A percentile compares a stretch with the other conserved stretches of the same genome.
phyloP scores from a whole-genome alignment of 2,113 vertebrate genomes.

The Python bivittatus region DNA sequence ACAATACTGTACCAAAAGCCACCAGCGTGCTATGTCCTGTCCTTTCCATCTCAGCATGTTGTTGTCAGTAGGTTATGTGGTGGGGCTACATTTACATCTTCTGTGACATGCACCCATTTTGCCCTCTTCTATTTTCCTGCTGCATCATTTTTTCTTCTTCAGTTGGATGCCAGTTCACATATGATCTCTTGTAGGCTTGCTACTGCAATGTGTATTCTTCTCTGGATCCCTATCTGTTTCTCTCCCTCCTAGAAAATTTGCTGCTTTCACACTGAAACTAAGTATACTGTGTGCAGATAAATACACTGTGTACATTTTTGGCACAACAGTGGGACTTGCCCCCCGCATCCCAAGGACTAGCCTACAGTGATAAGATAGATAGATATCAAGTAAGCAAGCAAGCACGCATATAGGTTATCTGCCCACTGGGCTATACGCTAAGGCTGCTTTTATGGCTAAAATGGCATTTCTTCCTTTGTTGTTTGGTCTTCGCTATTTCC shows the following conservation, averaged over 20 bases:
- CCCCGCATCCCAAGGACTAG: not conserved
- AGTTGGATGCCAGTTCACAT: not conserved
- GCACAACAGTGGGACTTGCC: not conserved
- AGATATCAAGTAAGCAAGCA: too few relatives aligned
- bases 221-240: not conserved
- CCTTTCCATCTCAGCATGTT: not conserved
- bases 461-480: not conserved
- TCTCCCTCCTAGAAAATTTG: not conserved
- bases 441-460: not conserved
- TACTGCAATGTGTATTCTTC: not conserved
- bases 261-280: not conserved
- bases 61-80: not conserved
- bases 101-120: not conserved
- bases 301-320: not conserved
- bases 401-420: not conserved
- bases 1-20: not conserved
- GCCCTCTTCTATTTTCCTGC: not conserved
- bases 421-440: not conserved
- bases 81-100: not conserved
- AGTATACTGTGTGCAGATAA: not conserved
- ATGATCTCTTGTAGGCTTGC: not conserved
- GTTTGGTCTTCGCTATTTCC: not conserved
- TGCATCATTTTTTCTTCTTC: not conserved
- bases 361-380: not conserved
- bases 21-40: not conserved